Percentiles rank a stretch among this genome's conserved stretches.
Evolutionary conservation across 2,113 vertebrate genomes (phyloP).

Genomic region (Hippopotamus amphibius): DNA sequence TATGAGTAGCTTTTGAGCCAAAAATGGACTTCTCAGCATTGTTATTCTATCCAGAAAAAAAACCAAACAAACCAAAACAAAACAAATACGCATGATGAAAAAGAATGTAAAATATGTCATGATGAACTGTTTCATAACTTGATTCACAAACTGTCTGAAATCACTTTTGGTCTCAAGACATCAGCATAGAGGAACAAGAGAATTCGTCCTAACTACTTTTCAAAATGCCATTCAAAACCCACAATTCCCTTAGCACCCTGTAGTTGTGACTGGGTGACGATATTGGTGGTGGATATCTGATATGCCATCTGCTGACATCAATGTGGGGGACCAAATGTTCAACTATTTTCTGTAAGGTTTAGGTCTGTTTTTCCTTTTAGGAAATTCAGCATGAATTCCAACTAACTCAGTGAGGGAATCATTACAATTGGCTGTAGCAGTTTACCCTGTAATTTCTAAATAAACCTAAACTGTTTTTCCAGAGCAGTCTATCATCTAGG

Average conservation of each 20-base stretch:
- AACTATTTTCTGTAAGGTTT: background rate
- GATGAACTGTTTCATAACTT: background rate
- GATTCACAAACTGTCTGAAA: background rate
- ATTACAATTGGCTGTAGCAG: background rate
- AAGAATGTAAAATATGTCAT: background rate
- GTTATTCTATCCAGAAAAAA: background rate
- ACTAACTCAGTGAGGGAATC: slow-evolving; percentile 27
- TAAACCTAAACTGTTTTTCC: slow-evolving; percentile 55
- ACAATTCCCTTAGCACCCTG: background rate
- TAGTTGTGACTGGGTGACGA: background rate
- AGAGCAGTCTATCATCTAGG: background rate
- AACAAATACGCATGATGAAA: background rate
- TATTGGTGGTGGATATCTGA: background rate
- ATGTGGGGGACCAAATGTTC: background rate
- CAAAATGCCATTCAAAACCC: background rate
- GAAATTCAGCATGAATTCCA: slow-evolving; percentile 51
- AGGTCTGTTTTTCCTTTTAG: background rate
- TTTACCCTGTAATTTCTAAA: slow-evolving; percentile 75
- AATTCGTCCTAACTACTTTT: background rate
- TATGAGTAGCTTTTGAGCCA: background rate
- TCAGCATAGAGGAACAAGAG: background rate
- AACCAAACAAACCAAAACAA: background rate
- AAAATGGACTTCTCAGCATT: background rate
- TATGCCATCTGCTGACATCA: background rate
- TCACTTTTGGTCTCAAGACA: background rate